Evolutionary conservation across 2,113 vertebrate species (phyloP), one percentile per base, ranked within the genome.

Genomic region (Sander lucioperca): DNA sequence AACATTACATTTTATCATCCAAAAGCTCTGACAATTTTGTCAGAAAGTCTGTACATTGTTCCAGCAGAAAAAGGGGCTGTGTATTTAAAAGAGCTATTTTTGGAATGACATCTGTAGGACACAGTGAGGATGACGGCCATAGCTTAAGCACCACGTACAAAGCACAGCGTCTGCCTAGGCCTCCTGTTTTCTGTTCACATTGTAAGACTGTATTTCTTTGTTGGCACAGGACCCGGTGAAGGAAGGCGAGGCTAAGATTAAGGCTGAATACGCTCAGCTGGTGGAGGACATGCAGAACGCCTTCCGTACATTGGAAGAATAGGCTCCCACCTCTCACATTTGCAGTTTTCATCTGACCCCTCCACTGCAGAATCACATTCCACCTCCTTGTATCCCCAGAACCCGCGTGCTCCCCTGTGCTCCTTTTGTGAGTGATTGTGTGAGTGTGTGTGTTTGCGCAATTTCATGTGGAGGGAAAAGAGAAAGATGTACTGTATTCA

Each of bases 261-360:
- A 99, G 93, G 96, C 94, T 0, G 98, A 99, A 84, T 99, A 97
- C 15, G 95, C 96, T 71, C 97, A 99, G 88, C 97, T 99, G 39
- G 88, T 96, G 91, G 98, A 99, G 92, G 98, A 99, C 87, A 99
- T 99, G 98, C 98, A 99, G 95, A 99, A 98, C 43, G 94, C 94
- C 74, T 99, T 99, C 96, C 98, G 98, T 74, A 97, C 97, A 27
- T 95, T 99, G 90, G 98, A 99, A 94, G 98, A 99, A 84, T 99
- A 96, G 89, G 12, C 21, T 10, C 8, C 39, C 30, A 3, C 19
- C 71, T 45, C 71, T 70, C 76, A 5, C 36, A 3, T 66, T 51
- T 62, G 66, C 67, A 10, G 68, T 62, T 75, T 76, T 79, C 82
- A 90, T 88, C 85, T 76, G 73, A 85, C 54, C 64, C 84, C 82